Conservation (phyloP, 2,888 invertebrate species). For the Cataglyphis albicans region DNA sequence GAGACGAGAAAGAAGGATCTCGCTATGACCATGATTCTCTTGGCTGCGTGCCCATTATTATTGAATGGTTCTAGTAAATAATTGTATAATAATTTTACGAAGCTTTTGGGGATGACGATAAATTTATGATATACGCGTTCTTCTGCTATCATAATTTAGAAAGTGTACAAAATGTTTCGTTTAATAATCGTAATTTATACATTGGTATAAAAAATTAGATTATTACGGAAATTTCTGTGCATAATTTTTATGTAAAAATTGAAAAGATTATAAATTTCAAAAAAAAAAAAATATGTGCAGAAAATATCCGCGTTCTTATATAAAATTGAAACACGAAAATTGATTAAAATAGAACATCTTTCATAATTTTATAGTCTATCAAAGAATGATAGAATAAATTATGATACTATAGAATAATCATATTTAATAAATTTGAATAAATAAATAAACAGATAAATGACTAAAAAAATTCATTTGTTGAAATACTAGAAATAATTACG, state of each 20-base stretch:
- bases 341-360: background rate
- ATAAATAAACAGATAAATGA: slow-evolving; percentile 34
- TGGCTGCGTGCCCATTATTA: slow-evolving; percentile 64
- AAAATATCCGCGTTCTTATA: background rate
- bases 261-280: background rate
- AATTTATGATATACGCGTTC: too few relatives aligned
- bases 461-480: background rate
- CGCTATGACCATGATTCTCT: slow-evolving; percentile 56
- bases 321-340: background rate
- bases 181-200: background rate
- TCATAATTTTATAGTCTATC: background rate
- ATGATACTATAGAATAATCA: background rate
- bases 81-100: slow-evolving; percentile 46
- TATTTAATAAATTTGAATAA: background rate
- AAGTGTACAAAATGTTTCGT: background rate
- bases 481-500: background rate
- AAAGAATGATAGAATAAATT: background rate
- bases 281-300: background rate
- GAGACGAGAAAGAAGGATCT: background rate
- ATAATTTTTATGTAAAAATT: slow-evolving; percentile 6
- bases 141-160: background rate
- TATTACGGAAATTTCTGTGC: slow-evolving; percentile 1
- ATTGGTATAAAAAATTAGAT: background rate
- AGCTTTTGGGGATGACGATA: background rate
- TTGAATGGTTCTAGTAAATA: slow-evolving; percentile 58